A percentile compares a stretch with the other conserved stretches of the same genome.
Evolutionary conservation across 2,888 invertebrate genomes (phyloP).

Genomic region (Silvanus unidentatus): DNA sequence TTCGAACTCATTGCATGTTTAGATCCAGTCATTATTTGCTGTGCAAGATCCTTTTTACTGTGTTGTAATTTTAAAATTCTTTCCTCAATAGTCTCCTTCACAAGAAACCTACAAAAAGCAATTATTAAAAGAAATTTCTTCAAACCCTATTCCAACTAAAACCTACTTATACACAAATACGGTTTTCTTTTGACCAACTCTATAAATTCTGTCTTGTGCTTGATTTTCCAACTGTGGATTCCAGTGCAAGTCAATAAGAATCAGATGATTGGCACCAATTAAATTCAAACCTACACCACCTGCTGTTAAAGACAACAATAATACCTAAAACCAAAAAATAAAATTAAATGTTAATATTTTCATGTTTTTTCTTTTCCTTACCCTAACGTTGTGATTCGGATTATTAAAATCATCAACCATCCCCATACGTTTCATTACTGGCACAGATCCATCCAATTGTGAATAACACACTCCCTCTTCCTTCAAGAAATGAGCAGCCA

Average conservation of each 20-base stretch:
- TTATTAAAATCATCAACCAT: constrained; percentile 69
- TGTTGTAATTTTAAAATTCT: constrained; percentile 75
- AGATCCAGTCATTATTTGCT: constrained; percentile 69
- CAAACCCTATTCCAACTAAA: constrained; percentile 5
- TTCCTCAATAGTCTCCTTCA: constrained; percentile 82
- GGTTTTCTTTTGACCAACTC: constrained; percentile 79
- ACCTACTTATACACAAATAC: constrained; percentile 76
- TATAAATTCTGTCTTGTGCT: constrained; percentile 89
- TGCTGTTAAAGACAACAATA: constrained; percentile 84
- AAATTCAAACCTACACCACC: constrained; percentile 94
- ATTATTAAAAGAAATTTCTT: constrained; percentile 2
- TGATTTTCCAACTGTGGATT: constrained; percentile 94
- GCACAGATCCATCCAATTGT: constrained; percentile 70
- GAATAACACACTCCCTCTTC: constrained; percentile 51
- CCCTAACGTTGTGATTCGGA: constrained; percentile 52
- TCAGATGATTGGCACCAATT: constrained; percentile 84
- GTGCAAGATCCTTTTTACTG: constrained; percentile 70
- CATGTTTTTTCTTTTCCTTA: constrained; percentile 27
- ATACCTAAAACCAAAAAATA: constrained; percentile 46
- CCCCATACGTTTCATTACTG: constrained; percentile 64
- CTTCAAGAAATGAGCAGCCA: constrained; percentile 63
- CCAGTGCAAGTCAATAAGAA: constrained; percentile 91
- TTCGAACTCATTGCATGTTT: constrained; percentile 59
- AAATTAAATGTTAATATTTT: constrained; percentile 2
- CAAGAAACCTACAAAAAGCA: constrained; percentile 61